Conservation (phyloP, 2,113 vertebrate species). For the Ophthalmolycus amberensis region DNA sequence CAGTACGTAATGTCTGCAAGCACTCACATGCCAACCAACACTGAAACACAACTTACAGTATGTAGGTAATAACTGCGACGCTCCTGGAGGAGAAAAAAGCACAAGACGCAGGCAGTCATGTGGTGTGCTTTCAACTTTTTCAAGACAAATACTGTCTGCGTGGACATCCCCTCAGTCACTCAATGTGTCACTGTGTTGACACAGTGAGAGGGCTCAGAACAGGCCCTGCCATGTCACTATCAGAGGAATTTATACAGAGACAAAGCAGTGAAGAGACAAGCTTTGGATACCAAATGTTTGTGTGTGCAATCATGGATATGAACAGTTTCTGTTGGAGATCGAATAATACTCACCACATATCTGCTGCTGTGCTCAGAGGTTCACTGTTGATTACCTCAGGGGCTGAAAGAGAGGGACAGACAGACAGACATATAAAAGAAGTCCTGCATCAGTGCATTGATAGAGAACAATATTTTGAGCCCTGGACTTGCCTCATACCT, state of each 20-base stretch:
- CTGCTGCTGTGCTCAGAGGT: conserved; percentile 78
- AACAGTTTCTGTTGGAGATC: not conserved
- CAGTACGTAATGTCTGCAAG: not conserved
- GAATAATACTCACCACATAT: conserved; percentile 84
- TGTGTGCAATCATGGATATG: not conserved
- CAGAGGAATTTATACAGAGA: not conserved
- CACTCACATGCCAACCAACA: not conserved
- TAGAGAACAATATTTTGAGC: not conserved
- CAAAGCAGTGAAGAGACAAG: not conserved
- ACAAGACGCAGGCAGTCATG: conserved; percentile 1
- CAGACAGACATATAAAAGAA: not conserved
- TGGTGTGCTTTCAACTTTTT: not conserved
- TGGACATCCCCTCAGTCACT: not conserved
- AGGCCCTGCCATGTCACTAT: not conserved
- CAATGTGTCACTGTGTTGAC: not conserved
- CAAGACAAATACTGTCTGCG: not conserved
- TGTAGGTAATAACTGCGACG: conserved; percentile 87
- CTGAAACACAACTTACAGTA: conserved; percentile 78
- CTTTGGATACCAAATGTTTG: not conserved
- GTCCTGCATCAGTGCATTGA: not conserved
- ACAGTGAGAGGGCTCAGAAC: not conserved
- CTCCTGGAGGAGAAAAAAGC: conserved; percentile 80
- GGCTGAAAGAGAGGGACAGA: conserved; percentile 58
- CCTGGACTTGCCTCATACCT: not conserved
- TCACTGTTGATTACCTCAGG: conserved; percentile 85